Percentiles rank a stretch among this genome's conserved stretches.
phyloP scores from a whole-genome alignment of 2,888 invertebrate genomes.

The Cyclophora punctaria region DNA sequence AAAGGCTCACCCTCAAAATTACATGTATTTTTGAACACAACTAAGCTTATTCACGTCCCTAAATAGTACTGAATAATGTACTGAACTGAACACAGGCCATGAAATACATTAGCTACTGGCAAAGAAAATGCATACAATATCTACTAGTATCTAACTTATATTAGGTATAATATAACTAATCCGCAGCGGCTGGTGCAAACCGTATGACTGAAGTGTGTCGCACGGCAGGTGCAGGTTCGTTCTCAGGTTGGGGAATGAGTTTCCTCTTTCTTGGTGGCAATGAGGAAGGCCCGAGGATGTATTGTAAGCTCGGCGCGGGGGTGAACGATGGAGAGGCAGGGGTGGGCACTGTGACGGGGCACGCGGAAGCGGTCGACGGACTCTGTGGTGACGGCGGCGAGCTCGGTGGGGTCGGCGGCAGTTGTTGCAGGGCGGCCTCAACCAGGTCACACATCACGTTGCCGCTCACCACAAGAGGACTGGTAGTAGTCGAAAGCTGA shows the following conservation, averaged over 20 bases:
- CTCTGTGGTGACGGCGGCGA: constrained; percentile 69
- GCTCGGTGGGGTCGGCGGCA: constrained; percentile 76
- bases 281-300: constrained; percentile 61
- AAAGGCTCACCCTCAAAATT: too few species aligned
- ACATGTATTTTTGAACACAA: too few species aligned
- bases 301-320: constrained; percentile 41
- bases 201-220: constrained; percentile 85
- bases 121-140: too few species aligned
- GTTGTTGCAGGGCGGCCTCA: constrained; percentile 63
- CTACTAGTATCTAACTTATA: too few species aligned
- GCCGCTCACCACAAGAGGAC: constrained; percentile 42
- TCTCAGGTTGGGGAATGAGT: constrained; percentile 81
- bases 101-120: too few species aligned
- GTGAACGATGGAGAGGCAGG: constrained; percentile 43
- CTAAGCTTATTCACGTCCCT: too few species aligned
- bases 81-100: too few species aligned
- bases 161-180: too few species aligned
- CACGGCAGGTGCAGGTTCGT: constrained; percentile 44
- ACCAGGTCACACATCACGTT: constrained; percentile 64
- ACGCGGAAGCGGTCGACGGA: constrained; percentile 47
- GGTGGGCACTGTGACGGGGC: constrained; percentile 12
- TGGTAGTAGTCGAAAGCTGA: constrained; percentile 37
- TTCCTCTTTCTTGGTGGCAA: constrained; percentile 87
- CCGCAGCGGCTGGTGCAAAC: constrained; percentile 83
- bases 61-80: too few species aligned